Evolutionary conservation across 1,140 invertebrate species (phyloP), one percentile per base, ranked within the genome.

Genomic region (Anastrepha obliqua): DNA sequence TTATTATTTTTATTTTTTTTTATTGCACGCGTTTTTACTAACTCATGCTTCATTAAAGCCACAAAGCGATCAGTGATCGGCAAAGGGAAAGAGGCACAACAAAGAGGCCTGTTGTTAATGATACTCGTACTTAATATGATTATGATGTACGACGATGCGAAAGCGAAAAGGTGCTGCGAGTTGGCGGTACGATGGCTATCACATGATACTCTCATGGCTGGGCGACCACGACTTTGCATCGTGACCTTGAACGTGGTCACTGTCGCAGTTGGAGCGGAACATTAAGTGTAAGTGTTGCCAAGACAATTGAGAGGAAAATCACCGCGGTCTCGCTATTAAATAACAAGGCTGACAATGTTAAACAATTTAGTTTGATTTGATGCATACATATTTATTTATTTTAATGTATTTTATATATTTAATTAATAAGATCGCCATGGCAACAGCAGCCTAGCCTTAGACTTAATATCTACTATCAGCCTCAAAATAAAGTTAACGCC

Each of bases 221-320:
- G 15, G 39, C 67, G 67, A 74, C 67, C 67, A 42, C 67, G 67
- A 74, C 67, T 44, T 74, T 74, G 67, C 44, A 39, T 74, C 67
- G 15, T 47, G 42, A 74, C 67, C 67, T 74, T 74, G 67, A 74
- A 74, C 67, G 15, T 74, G 67, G 67, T 74, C 67, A 74, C 67
- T 47, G 6, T 42, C 67, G 67, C 42, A 74, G 67, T 74, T 74
- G 42, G 67, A 74, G 67, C 67, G 67, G 67, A 74, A 74, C 67
- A 42, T 6, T 42, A 47, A 44, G 13, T 47, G 15, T 47, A 74
- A 47, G 15, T 17, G 42, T 29, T 29, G 29, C 29, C 29, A 29
- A 29, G 67, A 74, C 39, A 15, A 74, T 47, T n/a, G 67, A 74
- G 39, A n/a, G 42, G 44, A 13, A 20, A 15, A 39, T 29, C 1